A percentile compares a stretch with the other conserved stretches of the same genome.
These are phyloP conservation scores for Tragelaphus scriptus DNA, from an alignment of 2,113 vertebrate species.

Conservation along the genomic window DNA sequence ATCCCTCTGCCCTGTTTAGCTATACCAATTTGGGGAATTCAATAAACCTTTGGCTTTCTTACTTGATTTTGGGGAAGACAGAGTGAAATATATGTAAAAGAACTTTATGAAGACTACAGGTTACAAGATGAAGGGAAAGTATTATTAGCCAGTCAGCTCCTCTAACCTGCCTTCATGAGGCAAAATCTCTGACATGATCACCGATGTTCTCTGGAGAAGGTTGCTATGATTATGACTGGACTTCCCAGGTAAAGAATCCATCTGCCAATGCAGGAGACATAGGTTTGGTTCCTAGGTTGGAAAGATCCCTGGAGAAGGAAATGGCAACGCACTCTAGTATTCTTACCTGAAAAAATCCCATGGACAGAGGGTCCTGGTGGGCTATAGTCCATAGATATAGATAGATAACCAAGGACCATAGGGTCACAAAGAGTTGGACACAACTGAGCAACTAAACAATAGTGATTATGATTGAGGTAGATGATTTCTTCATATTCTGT, in stretches of 20 bases:
- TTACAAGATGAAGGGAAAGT: not conserved
- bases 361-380: not conserved
- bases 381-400: not conserved
- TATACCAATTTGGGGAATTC: not conserved
- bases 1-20: not conserved
- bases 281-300: not conserved
- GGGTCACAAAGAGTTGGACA: not conserved
- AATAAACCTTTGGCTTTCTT: not conserved
- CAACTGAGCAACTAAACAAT: not conserved
- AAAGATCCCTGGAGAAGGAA: not conserved
- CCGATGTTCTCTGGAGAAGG: not conserved
- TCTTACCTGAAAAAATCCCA: not conserved
- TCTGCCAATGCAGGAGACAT: not conserved
- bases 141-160: not conserved
- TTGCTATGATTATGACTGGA: not conserved
- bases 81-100: not conserved
- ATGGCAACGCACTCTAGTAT: not conserved
- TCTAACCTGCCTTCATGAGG: not conserved
- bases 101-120: not conserved
- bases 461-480: not conserved
- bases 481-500: not conserved
- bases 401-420: not conserved
- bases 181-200: not conserved
- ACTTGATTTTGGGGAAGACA: not conserved
- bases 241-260: not conserved